Percentiles rank a stretch among this genome's conserved stretches.
These are phyloP conservation scores for Hucho hucho DNA, from an alignment of 2,113 vertebrate genomes.

Conservation along the genomic window DNA sequence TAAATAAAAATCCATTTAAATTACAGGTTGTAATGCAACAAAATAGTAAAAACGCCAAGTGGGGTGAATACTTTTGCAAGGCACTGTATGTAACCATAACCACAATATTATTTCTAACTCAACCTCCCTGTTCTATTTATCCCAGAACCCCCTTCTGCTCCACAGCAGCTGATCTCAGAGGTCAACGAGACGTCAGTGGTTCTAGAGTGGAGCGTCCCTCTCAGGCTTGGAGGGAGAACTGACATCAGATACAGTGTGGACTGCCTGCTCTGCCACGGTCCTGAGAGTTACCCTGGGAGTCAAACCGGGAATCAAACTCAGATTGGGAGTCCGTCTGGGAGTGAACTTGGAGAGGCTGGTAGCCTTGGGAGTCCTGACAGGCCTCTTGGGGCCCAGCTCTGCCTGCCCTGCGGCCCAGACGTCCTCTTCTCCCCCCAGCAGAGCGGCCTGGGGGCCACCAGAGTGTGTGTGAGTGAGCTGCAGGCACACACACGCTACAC, in stretches of 20 bases:
- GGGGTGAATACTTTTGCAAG: too few species aligned
- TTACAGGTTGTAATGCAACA: too few species aligned
- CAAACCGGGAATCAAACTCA: conserved; percentile 45
- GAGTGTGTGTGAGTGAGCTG: conserved; percentile 93
- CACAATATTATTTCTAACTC: not conserved
- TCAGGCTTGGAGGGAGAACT: conserved; percentile 85
- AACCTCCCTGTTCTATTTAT: not conserved
- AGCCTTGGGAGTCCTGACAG: too few species aligned
- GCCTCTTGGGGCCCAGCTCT: conserved; percentile 72
- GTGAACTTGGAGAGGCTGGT: conserved; percentile 30
- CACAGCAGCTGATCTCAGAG: conserved; percentile 93
- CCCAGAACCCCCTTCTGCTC: conserved; percentile 89
- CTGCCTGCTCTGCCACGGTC: conserved; percentile 83
- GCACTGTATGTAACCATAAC: conserved; percentile 9
- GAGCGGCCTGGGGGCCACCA: conserved; percentile 79
- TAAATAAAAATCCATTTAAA: too few species aligned
- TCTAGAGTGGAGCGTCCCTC: conserved; percentile 92
- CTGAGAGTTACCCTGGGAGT: conserved; percentile 16
- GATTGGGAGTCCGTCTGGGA: not conserved
- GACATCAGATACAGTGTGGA: conserved; percentile 91
- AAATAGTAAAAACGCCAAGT: too few species aligned
- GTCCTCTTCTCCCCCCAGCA: conserved; percentile 90
- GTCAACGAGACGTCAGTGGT: conserved; percentile 97
- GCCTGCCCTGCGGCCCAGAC: conserved; percentile 84
- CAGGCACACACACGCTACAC: conserved; percentile 96